These are phyloP conservation scores for Plagiodera versicolora DNA, from an alignment of 2,888 invertebrate species.

Conservation along the genomic window DNA sequence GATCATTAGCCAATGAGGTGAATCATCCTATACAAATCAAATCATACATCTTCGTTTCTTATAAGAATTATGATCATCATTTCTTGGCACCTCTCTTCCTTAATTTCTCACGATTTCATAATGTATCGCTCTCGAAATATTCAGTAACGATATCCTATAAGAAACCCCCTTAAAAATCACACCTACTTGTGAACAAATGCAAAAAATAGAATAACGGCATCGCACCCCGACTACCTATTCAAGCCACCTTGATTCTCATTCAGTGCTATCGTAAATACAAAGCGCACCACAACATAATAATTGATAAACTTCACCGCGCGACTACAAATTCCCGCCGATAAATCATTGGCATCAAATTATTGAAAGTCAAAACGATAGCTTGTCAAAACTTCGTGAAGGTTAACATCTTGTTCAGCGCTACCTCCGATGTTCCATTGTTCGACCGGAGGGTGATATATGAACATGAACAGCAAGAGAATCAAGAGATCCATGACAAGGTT, in stretches of 20 bases:
- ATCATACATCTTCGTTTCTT: no score
- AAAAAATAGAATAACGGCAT: neutral
- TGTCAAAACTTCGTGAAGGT: conserved; percentile 41
- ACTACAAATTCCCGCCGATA: conserved; percentile 17
- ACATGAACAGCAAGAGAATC: conserved; percentile 45
- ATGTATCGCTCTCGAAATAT: no score
- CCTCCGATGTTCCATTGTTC: conserved; percentile 31
- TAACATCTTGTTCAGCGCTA: conserved; percentile 40
- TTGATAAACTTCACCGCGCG: neutral
- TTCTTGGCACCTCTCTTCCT: no score
- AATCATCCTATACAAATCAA: no score
- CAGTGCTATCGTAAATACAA: neutral
- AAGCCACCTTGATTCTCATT: conserved; percentile 3
- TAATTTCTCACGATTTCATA: no score
- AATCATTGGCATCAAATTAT: conserved; percentile 31
- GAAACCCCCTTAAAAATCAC: neutral
- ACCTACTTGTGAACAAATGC: neutral
- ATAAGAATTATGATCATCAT: no score
- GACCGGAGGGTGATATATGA: conserved; percentile 44
- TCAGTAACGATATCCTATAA: no score
- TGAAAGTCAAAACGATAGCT: conserved; percentile 37
- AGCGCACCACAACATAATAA: neutral
- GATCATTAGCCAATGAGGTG: no score
- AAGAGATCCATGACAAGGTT: conserved; percentile 47
- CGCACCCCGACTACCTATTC: neutral